phyloP scores from a whole-genome alignment of 1,140 invertebrate genomes.

The Brachionus plicatilis region DNA sequence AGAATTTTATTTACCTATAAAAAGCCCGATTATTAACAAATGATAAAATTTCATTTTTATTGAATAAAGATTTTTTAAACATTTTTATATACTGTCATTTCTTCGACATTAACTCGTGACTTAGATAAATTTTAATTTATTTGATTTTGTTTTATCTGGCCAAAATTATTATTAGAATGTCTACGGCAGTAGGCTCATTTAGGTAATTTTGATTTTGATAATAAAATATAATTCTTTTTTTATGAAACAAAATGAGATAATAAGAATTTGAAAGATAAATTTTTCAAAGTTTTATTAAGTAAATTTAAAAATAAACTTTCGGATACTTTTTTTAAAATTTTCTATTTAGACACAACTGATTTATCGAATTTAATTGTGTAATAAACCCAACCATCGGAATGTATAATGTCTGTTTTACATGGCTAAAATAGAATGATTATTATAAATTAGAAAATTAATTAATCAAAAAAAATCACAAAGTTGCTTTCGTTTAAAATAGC shows the following conservation, averaged over 20 bases:
- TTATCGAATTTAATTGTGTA: slow-evolving; percentile 34
- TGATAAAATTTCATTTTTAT: background rate
- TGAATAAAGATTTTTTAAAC: background rate
- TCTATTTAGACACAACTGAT: slow-evolving; percentile 1
- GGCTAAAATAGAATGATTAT: background rate
- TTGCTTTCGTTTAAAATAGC: slow-evolving; percentile 85
- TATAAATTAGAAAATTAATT: background rate
- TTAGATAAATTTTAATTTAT: background rate
- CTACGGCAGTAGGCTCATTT: background rate
- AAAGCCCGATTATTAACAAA: background rate
- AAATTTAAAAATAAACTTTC: background rate
- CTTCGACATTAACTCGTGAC: background rate
- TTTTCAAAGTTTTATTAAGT: background rate
- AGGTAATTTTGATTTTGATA: background rate
- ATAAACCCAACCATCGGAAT: background rate
- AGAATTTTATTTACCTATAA: background rate
- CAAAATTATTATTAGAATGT: background rate
- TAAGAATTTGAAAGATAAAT: background rate
- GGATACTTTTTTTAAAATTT: background rate
- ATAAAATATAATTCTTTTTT: background rate
- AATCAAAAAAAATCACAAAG: slow-evolving; percentile 68
- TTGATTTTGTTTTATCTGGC: background rate
- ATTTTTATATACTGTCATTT: background rate
- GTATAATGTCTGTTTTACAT: slow-evolving; percentile 6
- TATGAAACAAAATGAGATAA: no score